phyloP scores from a whole-genome alignment of 1,140 invertebrate species.

The Hycleus phaleratus region DNA sequence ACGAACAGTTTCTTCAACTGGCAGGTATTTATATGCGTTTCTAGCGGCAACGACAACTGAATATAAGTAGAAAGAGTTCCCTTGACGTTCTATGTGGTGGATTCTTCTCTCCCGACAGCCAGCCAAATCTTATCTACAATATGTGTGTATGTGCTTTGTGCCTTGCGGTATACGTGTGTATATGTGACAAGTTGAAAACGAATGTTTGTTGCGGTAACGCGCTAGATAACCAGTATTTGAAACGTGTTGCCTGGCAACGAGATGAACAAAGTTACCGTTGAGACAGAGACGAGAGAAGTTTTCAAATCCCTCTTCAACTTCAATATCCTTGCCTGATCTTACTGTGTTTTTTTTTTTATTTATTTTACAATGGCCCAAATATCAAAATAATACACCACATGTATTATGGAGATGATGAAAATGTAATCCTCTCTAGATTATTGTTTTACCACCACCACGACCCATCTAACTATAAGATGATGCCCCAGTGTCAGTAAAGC shows the following conservation, averaged over 20 bases:
- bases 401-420: slow-evolving; percentile 31
- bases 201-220: slow-evolving; percentile 34
- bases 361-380: slow-evolving; percentile 21
- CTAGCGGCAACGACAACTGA: slow-evolving; percentile 20
- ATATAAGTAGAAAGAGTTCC: slow-evolving; percentile 20
- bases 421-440: slow-evolving; percentile 30
- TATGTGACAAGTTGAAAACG: slow-evolving; percentile 33
- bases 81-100: slow-evolving; percentile 10
- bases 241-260: slow-evolving; percentile 25
- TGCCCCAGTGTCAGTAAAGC: slow-evolving; percentile 19
- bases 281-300: background rate
- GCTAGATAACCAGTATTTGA: slow-evolving; percentile 31
- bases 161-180: slow-evolving; percentile 20
- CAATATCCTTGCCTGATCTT: slow-evolving; percentile 25
- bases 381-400: slow-evolving; percentile 25
- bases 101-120: slow-evolving; percentile 20
- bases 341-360: slow-evolving; percentile 16
- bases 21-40: slow-evolving; percentile 16
- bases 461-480: slow-evolving; percentile 14
- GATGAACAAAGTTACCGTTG: background rate
- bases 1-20: slow-evolving; percentile 11
- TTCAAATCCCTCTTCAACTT: slow-evolving; percentile 26
- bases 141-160: slow-evolving; percentile 14
- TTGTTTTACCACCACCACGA: slow-evolving; percentile 19
- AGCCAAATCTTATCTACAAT: slow-evolving; percentile 31